Evolutionary conservation across 1,140 invertebrate genomes (phyloP), one percentile per base, ranked within the genome.

Genomic region (Eriosoma lanigerum): DNA sequence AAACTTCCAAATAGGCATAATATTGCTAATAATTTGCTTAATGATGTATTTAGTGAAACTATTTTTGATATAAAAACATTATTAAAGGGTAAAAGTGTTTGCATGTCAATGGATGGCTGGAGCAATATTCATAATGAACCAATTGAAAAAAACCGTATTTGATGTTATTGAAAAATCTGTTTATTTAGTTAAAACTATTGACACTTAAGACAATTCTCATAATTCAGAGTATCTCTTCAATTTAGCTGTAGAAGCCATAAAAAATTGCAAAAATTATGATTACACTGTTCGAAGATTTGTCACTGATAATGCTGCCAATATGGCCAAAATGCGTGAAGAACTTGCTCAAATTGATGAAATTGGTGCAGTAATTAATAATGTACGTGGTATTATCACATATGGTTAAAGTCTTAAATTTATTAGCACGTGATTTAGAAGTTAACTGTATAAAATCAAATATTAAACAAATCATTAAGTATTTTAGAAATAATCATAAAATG

Each of bases 351-450:
- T 60, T 9, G 13, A n/a, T 9, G 10, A 68, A 17, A 44, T 44
- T 38, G n/a, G 19, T 24, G n/a, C 19, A 13, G 6, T 24, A 15
- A 10, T 58, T 21, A 58, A 58, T 24, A 24, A 26, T 26, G n/a
- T 21, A 24, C 21, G 12, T 58, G 56, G 24, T 4, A 58, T 58
- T 21, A 58, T 58, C 9, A 58, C 56, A 12, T 73, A 73, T 50
- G 70, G 70, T n/a, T 73, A 46, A 73, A n/a, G 21, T 73, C n/a
- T 46, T 52, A n/a, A 48, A 73, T 73, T 52, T 73, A n/a, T 21
- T 73, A 8, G 24, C 44, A 9, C 24, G 52, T 32, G 70, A 73
- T 52, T 19, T 73, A 19, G 24, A 26, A 21, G 44, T 21, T 19
- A 29, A 3, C 12, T 46, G 6, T 17, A 17, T 73, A 17, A 73